Percentiles rank a stretch among this genome's conserved stretches.
Evolutionary conservation across 2,888 invertebrate genomes (phyloP).

Genomic region (Hydrotaea cyrtoneurina): DNA sequence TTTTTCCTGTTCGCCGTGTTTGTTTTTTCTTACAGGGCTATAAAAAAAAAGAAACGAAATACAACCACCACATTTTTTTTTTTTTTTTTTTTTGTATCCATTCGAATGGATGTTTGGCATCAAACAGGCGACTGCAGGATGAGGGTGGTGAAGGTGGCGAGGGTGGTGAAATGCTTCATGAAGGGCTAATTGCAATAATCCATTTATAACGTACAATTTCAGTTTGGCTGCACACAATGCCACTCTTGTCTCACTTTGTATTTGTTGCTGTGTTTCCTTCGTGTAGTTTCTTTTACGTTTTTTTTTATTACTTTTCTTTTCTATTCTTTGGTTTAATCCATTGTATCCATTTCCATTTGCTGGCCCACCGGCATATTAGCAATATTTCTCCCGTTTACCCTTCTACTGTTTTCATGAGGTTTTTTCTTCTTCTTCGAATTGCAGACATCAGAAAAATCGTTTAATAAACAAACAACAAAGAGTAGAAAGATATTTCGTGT

Average conservation of each 20-base stretch:
- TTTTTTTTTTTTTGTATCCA: conserved; percentile 21
- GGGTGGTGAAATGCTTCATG: conserved; percentile 37
- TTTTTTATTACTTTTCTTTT: too few species aligned
- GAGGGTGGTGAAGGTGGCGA: background rate
- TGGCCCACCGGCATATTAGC: conserved; percentile 59
- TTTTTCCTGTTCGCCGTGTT: background rate
- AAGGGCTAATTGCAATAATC: conserved; percentile 80
- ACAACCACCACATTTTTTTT: conserved; percentile 37
- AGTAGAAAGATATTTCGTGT: conserved; percentile 25
- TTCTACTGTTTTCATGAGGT: background rate
- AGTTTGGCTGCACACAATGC: conserved; percentile 67
- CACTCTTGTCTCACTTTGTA: conserved; percentile 35
- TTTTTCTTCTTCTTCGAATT: conserved; percentile 17
- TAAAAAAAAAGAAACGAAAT: too few species aligned
- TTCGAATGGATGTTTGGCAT: conserved; percentile 21
- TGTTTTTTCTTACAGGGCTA: background rate
- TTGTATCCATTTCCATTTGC: conserved; percentile 43
- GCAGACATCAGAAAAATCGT: background rate
- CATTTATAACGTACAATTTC: conserved; percentile 78
- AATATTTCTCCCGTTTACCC: conserved; percentile 37
- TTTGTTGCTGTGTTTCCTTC: background rate
- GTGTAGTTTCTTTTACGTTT: background rate
- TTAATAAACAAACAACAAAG: conserved; percentile 9
- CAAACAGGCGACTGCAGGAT: conserved; percentile 27
- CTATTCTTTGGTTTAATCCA: conserved; percentile 23